Conservation (phyloP, 2,888 invertebrate species). For the Synanthedon formicaeformis region DNA sequence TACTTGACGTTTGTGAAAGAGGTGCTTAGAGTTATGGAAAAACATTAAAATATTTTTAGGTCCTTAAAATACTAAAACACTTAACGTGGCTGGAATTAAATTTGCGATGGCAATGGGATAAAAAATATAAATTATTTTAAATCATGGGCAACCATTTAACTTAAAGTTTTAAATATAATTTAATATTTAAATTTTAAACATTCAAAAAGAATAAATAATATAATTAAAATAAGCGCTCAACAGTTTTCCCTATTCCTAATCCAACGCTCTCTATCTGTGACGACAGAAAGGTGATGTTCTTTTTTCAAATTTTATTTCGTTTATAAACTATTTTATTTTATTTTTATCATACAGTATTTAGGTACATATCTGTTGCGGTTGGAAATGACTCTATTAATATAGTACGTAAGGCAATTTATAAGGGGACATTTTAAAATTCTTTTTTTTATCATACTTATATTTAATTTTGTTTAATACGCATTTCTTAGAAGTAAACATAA, state of each 20-base stretch:
- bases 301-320: constrained; percentile 46
- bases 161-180: too few relatives aligned
- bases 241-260: constrained; percentile 12
- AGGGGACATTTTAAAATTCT: constrained; percentile 20
- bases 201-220: neutral
- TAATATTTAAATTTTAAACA: too few relatives aligned
- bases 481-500: too few relatives aligned
- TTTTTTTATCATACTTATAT: neutral
- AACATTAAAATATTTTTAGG: too few relatives aligned
- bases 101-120: too few relatives aligned
- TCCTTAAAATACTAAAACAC: too few relatives aligned
- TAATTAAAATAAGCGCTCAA: constrained; percentile 9
- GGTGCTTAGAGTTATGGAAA: too few relatives aligned
- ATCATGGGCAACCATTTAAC: too few relatives aligned
- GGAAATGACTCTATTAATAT: constrained; percentile 59
- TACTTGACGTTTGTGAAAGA: too few relatives aligned
- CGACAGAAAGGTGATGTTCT: constrained; percentile 32
- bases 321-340: constrained; percentile 47
- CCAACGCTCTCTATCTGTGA: constrained; percentile 20
- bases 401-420: constrained; percentile 23
- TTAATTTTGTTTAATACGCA: too few relatives aligned
- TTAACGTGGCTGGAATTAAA: too few relatives aligned
- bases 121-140: too few relatives aligned
- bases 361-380: constrained; percentile 8
- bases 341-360: constrained; percentile 13